These are phyloP conservation scores for Mesorhabditis belari DNA, from an alignment of 2,888 invertebrate genomes.

Conservation along the genomic window DNA sequence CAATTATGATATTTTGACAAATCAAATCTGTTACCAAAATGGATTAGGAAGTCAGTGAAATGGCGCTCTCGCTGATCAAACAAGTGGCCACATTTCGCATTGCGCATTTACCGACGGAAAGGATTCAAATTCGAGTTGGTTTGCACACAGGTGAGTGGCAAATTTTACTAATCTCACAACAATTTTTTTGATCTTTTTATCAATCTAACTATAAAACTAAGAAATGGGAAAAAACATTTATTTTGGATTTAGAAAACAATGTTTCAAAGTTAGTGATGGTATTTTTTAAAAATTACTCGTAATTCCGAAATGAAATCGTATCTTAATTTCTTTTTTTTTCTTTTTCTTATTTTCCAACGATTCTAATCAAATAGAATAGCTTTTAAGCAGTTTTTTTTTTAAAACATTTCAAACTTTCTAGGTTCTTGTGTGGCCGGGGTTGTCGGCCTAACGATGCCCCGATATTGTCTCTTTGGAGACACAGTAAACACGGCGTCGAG, in stretches of 20 bases:
- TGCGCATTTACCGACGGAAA: conserved; percentile 42
- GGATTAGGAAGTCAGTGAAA: conserved; percentile 15
- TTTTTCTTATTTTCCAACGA: background rate
- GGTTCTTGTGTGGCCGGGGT: conserved; percentile 39
- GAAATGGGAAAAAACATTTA: too few species aligned
- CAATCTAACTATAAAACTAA: too few species aligned
- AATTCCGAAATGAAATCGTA: too few species aligned
- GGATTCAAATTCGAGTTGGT: conserved; percentile 34
- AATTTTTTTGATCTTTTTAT: too few species aligned
- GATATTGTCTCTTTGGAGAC: conserved; percentile 42
- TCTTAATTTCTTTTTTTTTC: too few species aligned
- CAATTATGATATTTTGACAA: background rate
- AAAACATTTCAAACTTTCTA: background rate
- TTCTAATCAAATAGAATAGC: background rate
- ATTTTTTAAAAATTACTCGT: too few species aligned
- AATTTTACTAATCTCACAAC: too few species aligned
- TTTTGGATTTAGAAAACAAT: too few species aligned
- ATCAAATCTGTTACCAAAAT: background rate
- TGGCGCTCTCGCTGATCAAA: conserved; percentile 21
- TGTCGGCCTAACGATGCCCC: conserved; percentile 39
- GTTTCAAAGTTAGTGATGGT: too few species aligned
- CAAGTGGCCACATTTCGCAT: conserved; percentile 30
- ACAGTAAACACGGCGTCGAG: conserved; percentile 39
- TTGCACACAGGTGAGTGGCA: conserved; percentile 26
- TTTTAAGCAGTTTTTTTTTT: background rate